Base-by-base conservation (phyloP, 2,797 vertebrate species). In the Chloroceryle inda region DNA sequence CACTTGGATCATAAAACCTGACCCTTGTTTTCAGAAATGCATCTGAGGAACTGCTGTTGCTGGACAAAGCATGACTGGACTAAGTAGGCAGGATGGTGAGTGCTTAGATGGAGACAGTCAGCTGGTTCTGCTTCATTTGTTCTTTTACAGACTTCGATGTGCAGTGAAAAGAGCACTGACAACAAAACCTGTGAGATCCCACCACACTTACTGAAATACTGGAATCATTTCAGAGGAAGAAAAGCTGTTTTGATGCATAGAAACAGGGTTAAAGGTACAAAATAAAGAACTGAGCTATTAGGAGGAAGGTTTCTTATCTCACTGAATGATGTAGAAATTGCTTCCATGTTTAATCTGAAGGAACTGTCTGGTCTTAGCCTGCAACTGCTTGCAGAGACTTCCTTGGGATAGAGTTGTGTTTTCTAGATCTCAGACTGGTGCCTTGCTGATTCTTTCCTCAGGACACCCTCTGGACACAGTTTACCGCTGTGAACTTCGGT, bases 91-190 rank as follows among this genome's bases (percentile, higher is more conserved):
- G 45, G n/a, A 79, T 44, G 50, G 61, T 49, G 78, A 79, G 58
- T 2, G 2, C 56, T 83, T 13, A 50, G 18, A 74, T n/a, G 81
- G 42, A 84, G 63, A 69, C 16, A 52, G 38, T 49, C 52, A 45
- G n/a, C n/a, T 72, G 49, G 14, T 89, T 82, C 56, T 92, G 50
- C 75, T 95, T 89, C 78, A 23, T 74, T 91, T 56, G 47, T 96
- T 64, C 88, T 91, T 69, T 91, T 55, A 73, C 26, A 87, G 61
- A 87, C 64, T 93, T 67, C 20, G 24, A 75, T 40, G 23, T 89
- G 72, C 68, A 52, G 35, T 26, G 56, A 84, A 76, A 42, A 88
- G 22, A 79, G n/a, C 19, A 63, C 59, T 71, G 44, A 85, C 50
- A 85, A 61, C 63, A 94, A 90, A 93, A 59, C 26, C 63, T 58